phyloP scores from a whole-genome alignment of 2,888 invertebrate genomes.

The Acheta domesticus region DNA sequence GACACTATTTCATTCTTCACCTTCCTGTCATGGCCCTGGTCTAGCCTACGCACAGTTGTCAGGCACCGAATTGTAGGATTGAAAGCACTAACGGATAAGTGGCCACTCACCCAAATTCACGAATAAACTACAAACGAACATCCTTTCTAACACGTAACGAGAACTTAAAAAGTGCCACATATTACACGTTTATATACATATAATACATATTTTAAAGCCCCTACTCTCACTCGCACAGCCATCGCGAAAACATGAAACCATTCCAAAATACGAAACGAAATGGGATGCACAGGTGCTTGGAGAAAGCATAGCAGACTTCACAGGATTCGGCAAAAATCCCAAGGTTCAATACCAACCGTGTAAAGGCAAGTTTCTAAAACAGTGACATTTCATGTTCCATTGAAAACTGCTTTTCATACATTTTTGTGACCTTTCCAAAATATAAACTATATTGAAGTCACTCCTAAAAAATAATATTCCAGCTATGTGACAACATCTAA shows the following conservation, averaged over 20 bases:
- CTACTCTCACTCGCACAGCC: slow-evolving; percentile 28
- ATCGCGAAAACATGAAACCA: slow-evolving; percentile 29
- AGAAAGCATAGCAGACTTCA: slow-evolving; percentile 12
- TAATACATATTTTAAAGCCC: slow-evolving; percentile 21
- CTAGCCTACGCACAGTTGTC: slow-evolving; percentile 34
- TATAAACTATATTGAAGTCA: too few species aligned
- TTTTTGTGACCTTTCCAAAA: too few species aligned
- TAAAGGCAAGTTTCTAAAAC: too few species aligned
- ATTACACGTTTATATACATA: slow-evolving; percentile 25
- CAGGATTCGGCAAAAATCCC: not conserved
- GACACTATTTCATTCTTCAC: slow-evolving; percentile 29
- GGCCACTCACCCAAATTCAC: slow-evolving; percentile 5
- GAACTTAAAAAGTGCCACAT: not conserved
- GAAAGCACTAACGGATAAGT: slow-evolving; percentile 11
- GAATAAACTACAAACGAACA: slow-evolving; percentile 5
- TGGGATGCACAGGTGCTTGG: slow-evolving; percentile 27
- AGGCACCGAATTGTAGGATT: slow-evolving; percentile 21
- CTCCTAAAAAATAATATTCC: too few species aligned
- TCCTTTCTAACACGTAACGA: not conserved
- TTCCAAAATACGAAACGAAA: slow-evolving; percentile 31
- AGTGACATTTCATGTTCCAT: too few species aligned
- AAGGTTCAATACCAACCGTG: not conserved
- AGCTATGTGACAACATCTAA: too few species aligned
- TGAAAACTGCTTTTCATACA: too few species aligned
- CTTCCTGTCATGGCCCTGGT: slow-evolving; percentile 31